Conservation (phyloP, 2,797 vertebrate species). For the Anableps anableps region DNA sequence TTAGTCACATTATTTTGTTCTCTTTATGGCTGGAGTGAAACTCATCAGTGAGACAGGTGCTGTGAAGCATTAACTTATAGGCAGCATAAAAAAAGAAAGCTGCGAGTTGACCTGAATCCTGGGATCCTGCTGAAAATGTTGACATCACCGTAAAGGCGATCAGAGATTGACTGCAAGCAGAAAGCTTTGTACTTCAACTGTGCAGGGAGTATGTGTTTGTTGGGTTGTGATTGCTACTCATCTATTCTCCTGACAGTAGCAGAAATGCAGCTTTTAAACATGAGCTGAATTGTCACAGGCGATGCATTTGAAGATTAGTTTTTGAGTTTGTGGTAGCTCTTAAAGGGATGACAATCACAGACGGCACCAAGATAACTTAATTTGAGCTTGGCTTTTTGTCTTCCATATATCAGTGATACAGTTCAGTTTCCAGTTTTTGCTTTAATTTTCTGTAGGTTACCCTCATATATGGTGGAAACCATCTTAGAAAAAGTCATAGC, state of each 20-base stretch:
- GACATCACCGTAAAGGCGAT: slow-evolving; percentile 22
- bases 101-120: slow-evolving; percentile 46
- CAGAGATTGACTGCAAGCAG: neutral
- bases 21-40: slow-evolving; percentile 14
- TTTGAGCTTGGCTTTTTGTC: neutral
- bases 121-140: slow-evolving; percentile 23
- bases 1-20: slow-evolving; percentile 16
- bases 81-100: slow-evolving; percentile 17
- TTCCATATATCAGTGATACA: neutral
- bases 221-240: neutral
- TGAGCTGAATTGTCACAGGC: neutral
- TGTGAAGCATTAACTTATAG: slow-evolving; percentile 10
- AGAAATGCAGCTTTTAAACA: neutral
- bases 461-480: neutral
- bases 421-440: neutral
- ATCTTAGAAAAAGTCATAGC: neutral
- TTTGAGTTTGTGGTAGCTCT: neutral
- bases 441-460: neutral
- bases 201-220: neutral
- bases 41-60: slow-evolving; percentile 8
- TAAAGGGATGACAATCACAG: neutral
- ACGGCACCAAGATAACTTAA: neutral
- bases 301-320: neutral
- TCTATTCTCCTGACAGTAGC: neutral
- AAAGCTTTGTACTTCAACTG: neutral